phyloP scores from a whole-genome alignment of 2,797 vertebrate species.

The Miichthys miiuy region DNA sequence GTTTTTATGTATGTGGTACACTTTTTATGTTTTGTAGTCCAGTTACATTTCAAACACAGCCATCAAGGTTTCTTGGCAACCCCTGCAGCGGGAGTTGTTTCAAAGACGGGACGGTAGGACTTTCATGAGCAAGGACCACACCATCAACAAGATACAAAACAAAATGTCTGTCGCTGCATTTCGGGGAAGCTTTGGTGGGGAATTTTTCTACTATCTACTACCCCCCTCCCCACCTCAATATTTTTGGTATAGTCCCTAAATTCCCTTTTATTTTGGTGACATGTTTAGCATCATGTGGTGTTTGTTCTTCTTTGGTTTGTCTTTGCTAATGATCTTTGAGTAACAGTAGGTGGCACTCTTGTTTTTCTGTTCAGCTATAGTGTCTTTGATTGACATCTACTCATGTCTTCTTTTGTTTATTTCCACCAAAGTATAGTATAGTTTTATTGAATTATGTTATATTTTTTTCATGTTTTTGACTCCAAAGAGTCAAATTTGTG shows the following conservation, averaged over 20 bases:
- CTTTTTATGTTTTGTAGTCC: too few relatives aligned
- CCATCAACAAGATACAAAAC: too few relatives aligned
- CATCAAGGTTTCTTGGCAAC: too few relatives aligned
- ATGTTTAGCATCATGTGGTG: background rate
- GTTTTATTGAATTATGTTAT: background rate
- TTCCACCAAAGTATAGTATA: background rate
- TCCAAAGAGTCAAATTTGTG: background rate
- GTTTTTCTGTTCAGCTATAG: background rate
- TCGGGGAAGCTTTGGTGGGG: too few relatives aligned
- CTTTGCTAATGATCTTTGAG: background rate
- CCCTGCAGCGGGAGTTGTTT: too few relatives aligned
- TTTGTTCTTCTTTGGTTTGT: background rate
- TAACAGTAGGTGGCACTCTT: conserved; percentile 37
- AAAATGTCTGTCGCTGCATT: too few relatives aligned
- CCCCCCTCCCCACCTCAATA: background rate
- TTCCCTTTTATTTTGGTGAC: background rate
- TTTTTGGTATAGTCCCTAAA: background rate
- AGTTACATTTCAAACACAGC: too few relatives aligned
- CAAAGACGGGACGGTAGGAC: background rate
- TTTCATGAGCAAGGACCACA: too few relatives aligned
- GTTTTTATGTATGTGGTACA: background rate
- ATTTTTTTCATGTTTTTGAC: background rate
- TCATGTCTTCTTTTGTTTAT: background rate
- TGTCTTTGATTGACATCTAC: background rate
- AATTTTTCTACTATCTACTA: too few relatives aligned